Percentiles rank a stretch among this genome's conserved stretches.
Evolutionary conservation across 1,140 invertebrate species (phyloP).

Genomic region (Rhagoletis pomonella): DNA sequence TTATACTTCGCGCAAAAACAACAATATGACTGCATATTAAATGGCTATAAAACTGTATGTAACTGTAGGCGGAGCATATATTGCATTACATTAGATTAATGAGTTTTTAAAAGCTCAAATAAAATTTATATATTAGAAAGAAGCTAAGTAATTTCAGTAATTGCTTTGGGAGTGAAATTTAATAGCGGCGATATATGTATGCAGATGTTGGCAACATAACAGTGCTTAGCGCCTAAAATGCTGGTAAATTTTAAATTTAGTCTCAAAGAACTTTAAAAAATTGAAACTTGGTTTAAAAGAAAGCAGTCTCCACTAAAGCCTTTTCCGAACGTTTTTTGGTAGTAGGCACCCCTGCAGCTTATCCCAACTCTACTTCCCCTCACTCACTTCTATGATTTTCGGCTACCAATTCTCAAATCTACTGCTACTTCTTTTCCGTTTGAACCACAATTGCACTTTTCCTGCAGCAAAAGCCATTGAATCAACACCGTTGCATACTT

Average conservation of each 20-base stretch:
- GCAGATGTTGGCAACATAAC: too few relatives aligned
- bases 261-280: too few relatives aligned
- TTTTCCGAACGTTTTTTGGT: too few relatives aligned
- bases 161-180: not conserved
- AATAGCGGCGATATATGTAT: too few relatives aligned
- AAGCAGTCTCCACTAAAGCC: too few relatives aligned
- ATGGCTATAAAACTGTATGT: not conserved
- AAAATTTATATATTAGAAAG: not conserved
- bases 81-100: constrained; percentile 17
- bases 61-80: not conserved
- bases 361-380: too few relatives aligned
- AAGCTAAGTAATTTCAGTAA: not conserved
- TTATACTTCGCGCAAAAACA: not conserved
- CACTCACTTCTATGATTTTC: too few relatives aligned
- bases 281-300: too few relatives aligned
- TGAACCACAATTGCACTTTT: not conserved
- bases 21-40: not conserved
- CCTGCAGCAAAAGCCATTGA: constrained; percentile 35
- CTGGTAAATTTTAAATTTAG: too few relatives aligned
- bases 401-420: not conserved
- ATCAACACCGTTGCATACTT: constrained; percentile 27
- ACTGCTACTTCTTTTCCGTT: not conserved
- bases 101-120: constrained; percentile 31
- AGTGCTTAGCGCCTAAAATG: too few relatives aligned
- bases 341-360: too few relatives aligned